Base-by-base conservation (phyloP, 2,888 invertebrate genomes). In the Mayetiola destructor region DNA sequence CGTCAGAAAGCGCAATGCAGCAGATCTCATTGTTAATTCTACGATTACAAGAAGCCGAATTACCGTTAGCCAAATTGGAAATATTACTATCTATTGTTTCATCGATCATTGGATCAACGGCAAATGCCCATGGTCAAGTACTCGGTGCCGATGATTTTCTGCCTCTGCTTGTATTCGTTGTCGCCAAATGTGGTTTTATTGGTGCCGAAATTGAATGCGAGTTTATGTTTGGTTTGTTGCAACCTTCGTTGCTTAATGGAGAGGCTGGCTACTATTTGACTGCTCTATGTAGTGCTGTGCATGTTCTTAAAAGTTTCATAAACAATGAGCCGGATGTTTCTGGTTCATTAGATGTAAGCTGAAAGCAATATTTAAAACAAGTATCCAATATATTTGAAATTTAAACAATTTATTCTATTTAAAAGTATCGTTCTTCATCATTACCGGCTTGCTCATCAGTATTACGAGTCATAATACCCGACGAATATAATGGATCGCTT, bases 201-300 rank as follows among this genome's bases (percentile, higher is more conserved):
- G 86, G 90, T 30, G 94, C 92, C 1, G 95, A 96, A 74, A 81
- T 95, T 58, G 95, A 96, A 69, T 92, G 93, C 0, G 93, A 94
- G 68, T 88, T 93, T 69, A 96, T 96, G 92, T 93, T 93, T 77
- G 93, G 86, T 2, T 76, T 97, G 37, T 75, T 96, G 35, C 95
- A 95, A 59, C 90, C 91, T 1, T 90, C 92, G 0, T 73, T 95
- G 56, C 76, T 93, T 55, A 88, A 88, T 0, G 94, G 94, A 3
- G 94, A 95, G 69, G 93, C 92, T 1, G 92, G 92, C 4, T 96
- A 95, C 73, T 95, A 95, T 69, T 79, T 96, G 59, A 93, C 95
- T 1, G 89, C 93, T 0, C 76, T 96, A 56, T 92, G 92, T 67
- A 90, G 92, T 57, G 95, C 95, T 20, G 90, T 95, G 0, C 72